Base-by-base conservation (phyloP, 2,888 invertebrate species). In the Aromia moschata region DNA sequence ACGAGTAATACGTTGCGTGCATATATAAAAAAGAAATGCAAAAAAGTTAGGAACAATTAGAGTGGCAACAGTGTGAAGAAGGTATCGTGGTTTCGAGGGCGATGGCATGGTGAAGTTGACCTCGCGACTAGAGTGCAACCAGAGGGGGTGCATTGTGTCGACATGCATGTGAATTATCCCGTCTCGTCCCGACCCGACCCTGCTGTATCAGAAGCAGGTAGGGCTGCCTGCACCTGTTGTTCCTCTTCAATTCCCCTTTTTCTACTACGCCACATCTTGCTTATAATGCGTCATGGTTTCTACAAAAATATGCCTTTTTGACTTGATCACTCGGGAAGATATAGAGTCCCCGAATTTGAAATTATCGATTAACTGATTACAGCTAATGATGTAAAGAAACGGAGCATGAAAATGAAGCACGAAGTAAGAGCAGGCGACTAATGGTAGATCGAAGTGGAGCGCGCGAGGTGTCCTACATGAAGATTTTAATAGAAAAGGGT, bases 211-310 rank as follows among this genome's bases (percentile, higher is more conserved):
- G 67, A 56, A 65, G 72, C 76, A 77, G 76, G 75, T 77, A 76
- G 74, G 72, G 71, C 71, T 71, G 72, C 67, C 68, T 74, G 72
- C 79, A 79, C 79, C 78, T 78, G 78, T 79, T 79, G 77, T 76
- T 70, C 72, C 71, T 72, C 67, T 63, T 63, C 51, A 51, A 56
- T 65, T 68, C 65, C 70, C 71, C 66, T 59, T 70, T 70, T 54
- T 52, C 54, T 49, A 49, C 49, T 25, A 11, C 25, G 20, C 33
- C 14, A 43, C 43, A 20, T 11, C 43, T 43, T 41, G 12, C 16
- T 17, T 41, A 41, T 41, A 41, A n/a, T n/a, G 14, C 43, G 20
- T 20, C 14, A 12, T 43, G 43, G 16, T 12, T 25, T 43, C 40
- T n/a, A 40, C 40, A 40, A 40, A n/a, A 40, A 17, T 25, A 25